Evolutionary conservation across 2,113 vertebrate genomes (phyloP).

Genomic region (Osmerus eperlanus): DNA sequence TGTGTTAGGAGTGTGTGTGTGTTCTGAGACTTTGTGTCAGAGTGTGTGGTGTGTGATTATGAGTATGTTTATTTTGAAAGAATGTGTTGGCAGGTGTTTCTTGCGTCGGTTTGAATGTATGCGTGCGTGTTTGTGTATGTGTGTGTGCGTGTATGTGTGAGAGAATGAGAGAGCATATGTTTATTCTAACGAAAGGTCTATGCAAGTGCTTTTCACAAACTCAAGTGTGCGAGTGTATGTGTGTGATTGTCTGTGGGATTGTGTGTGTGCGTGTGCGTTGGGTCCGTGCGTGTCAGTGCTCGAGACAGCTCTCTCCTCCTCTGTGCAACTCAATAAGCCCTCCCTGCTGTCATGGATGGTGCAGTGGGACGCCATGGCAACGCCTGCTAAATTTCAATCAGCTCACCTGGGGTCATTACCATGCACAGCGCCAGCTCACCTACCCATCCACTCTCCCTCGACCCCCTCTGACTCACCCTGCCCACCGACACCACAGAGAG

Average conservation of each 20-base stretch:
- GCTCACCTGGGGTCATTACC: conserved; percentile 56
- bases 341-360: conserved; percentile 75
- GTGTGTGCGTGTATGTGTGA: background rate
- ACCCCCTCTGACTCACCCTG: conserved; percentile 32
- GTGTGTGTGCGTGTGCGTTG: conserved; percentile 12
- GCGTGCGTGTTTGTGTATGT: background rate
- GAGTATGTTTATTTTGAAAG: conserved; percentile 27
- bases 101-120: background rate
- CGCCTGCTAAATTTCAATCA: conserved; percentile 72
- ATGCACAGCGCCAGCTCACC: conserved; percentile 48
- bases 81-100: conserved; percentile 2
- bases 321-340: conserved; percentile 67
- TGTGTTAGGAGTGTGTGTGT: background rate
- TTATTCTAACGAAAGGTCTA: background rate
- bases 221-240: conserved; percentile 9
- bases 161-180: background rate
- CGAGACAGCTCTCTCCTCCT: conserved; percentile 67
- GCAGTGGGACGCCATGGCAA: conserved; percentile 63
- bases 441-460: conserved; percentile 32
- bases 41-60: conserved; percentile 14
- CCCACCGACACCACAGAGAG: conserved; percentile 1
- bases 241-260: conserved; percentile 9
- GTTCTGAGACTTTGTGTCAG: background rate
- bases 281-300: conserved; percentile 17
- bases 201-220: conserved; percentile 15